Evolutionary conservation across 2,888 invertebrate genomes (phyloP), one percentile per base, ranked within the genome.

Genomic region (Chrysotoxum bicinctum): DNA sequence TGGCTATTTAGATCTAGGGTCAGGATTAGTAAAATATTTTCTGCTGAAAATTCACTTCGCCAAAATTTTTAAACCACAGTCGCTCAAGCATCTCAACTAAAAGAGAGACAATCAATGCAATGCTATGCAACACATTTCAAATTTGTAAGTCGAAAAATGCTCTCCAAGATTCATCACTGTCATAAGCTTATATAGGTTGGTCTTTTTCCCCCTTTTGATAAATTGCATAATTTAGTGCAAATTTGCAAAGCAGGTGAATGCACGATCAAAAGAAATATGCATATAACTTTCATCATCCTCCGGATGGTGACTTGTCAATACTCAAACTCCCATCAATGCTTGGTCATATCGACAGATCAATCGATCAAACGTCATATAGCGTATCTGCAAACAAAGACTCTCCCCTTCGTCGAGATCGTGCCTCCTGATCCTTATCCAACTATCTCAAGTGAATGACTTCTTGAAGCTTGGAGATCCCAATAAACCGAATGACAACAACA

Each of bases 281-380:
- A 43, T 14, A 32, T 14, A 32, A 60, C 58, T 58, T 37, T 58
- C 58, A 23, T 58, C 58, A 26, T 77, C 37, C 58, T 50, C 45
- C 30, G 64, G 64, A 23, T 52, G 70, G 56, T 78, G 78, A 66
- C 58, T 66, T 66, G 66, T 79, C 73, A 73, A 79, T 66, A 79
- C 48, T 23, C 48, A 66, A 50, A 50, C 40, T 73, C 66, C 10
- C 69, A 75, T 75, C 76, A 64, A 48, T 35, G 58, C 16, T 70
- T 75, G 5, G 43, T 52, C 10, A 16, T 19, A 21, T 58, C 66
- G 80, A 80, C 80, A 75, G 83, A 84, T 84, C 84, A 79, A 84
- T 84, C 84, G 64, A 80, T 84, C 84, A 84, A 60, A 68, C 72
- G 84, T 79, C 83, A 83, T 50, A 35, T 7, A 4, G 14, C 9